Base-by-base conservation (phyloP, 1,140 invertebrate species). In the Heterodera schachtii region DNA sequence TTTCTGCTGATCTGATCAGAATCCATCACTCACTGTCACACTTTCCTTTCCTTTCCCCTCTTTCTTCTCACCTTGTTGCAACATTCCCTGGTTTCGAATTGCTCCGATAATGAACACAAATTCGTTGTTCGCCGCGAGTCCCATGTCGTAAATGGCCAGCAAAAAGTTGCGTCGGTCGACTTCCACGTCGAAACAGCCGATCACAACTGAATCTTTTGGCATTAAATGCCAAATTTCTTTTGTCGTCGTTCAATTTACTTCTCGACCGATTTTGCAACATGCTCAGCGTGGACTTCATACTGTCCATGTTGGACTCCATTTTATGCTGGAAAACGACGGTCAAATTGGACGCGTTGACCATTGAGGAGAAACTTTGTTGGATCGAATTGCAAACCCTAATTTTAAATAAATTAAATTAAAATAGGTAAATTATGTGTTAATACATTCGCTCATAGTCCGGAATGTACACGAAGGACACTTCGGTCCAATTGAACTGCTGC, bases 391-490 rank as follows among this genome's bases (percentile, higher is more conserved):
- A 85, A n/a, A 79, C 81, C 71, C 84, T 78, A 13, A 46, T 13
- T 3, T 31, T 21, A 66, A 44, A 43, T 41, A 31, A 43, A 11
- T n/a, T 78, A 46, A 13, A 69, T 4, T 11, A 41, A 49, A 16
- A 43, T 44, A 9, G 19, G 70, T 69, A 44, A 4, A 69, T 67
- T 47, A n/a, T 41, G 4, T 19, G 16, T 52, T 5, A 49, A 49
- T 46, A 78, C 77, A 21, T 78, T 78, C 77, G 46, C 66, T 49
- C 70, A 13, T 46, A 44, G 70, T 85, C 81, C 19, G 78, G 44
- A 1, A 84, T 52, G 64, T 85, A 85, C 19, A 85, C 46, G 16
- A 85, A 76, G 1, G 84, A 81, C 80, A 85, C 79, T 75, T 86
- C 81, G 43, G 60, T 77, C 84, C 84, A 85, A 8, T 84, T 66